phyloP scores from a whole-genome alignment of 2,113 vertebrate genomes.

The Baryphthengus martii region DNA sequence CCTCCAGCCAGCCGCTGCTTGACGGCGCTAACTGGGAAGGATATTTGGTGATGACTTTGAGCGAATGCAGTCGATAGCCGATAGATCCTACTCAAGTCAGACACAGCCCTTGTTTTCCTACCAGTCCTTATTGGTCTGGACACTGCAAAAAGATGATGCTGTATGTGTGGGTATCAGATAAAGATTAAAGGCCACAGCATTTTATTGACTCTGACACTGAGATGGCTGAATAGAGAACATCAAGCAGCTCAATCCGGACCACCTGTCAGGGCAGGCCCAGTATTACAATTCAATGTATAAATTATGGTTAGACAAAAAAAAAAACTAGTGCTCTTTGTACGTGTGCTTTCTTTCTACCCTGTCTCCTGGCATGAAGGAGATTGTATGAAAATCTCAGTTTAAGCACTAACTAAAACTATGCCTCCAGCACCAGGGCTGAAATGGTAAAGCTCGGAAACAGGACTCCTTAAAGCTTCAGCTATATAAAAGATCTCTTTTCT shows the following conservation, averaged over 20 bases:
- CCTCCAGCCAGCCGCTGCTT: not conserved
- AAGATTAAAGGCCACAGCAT: not conserved
- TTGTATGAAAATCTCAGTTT: not conserved
- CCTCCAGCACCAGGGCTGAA: not conserved
- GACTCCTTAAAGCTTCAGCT: not conserved
- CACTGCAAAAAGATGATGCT: not conserved
- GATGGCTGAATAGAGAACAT: not conserved
- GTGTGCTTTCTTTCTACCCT: not conserved
- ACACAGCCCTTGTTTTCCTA: not conserved
- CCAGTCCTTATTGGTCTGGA: not conserved
- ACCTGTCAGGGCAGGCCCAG: not conserved
- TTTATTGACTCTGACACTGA: not conserved
- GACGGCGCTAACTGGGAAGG: not conserved
- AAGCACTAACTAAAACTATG: not conserved
- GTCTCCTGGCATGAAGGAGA: not conserved
- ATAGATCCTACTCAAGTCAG: not conserved
- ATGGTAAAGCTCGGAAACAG: not conserved
- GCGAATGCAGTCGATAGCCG: not conserved
- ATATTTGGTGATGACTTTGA: not conserved
- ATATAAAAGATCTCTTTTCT: not conserved
- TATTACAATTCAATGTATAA: not conserved
- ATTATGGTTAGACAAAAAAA: not conserved
- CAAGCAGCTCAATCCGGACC: fast-evolving
- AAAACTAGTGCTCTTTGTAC: not conserved
- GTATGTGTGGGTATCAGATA: not conserved